Evolutionary conservation across 2,113 vertebrate species (phyloP).

Genomic region (Aviceda subcristata): DNA sequence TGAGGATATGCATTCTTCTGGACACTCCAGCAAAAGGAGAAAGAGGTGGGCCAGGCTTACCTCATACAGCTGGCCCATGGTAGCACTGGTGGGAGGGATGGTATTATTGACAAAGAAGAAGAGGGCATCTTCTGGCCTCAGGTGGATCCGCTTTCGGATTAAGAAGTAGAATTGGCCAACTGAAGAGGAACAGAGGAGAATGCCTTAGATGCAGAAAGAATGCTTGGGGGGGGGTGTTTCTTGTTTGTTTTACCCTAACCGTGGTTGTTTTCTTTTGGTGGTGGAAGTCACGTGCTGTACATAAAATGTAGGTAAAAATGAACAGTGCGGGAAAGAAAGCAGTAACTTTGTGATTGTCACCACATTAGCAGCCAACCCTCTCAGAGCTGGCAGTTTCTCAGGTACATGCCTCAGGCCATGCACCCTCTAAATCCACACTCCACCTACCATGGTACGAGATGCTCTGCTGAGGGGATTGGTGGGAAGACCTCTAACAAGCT

Average conservation of each 20-base stretch:
- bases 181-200: constrained; percentile 49
- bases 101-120: constrained; percentile 99
- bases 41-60: constrained; percentile 71
- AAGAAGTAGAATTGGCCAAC: constrained; percentile 97
- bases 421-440: not conserved
- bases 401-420: not conserved
- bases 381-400: not conserved
- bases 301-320: not conserved
- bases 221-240: fast-evolving
- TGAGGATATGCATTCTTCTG: not conserved
- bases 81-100: constrained; percentile 93
- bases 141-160: constrained; percentile 93
- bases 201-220: not conserved
- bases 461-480: not conserved
- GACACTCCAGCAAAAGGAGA: not conserved
- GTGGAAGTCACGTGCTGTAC: not conserved
- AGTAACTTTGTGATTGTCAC: not conserved
- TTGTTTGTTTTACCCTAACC: not conserved
- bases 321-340: not conserved
- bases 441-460: not conserved
- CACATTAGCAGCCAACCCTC: not conserved
- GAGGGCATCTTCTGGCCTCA: constrained; percentile 94
- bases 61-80: constrained; percentile 95
- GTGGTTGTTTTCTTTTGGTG: not conserved
- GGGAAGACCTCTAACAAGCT: not conserved